These are phyloP conservation scores for Mesocricetus auratus DNA, from an alignment of 2,113 vertebrate species.

Conservation along the genomic window DNA sequence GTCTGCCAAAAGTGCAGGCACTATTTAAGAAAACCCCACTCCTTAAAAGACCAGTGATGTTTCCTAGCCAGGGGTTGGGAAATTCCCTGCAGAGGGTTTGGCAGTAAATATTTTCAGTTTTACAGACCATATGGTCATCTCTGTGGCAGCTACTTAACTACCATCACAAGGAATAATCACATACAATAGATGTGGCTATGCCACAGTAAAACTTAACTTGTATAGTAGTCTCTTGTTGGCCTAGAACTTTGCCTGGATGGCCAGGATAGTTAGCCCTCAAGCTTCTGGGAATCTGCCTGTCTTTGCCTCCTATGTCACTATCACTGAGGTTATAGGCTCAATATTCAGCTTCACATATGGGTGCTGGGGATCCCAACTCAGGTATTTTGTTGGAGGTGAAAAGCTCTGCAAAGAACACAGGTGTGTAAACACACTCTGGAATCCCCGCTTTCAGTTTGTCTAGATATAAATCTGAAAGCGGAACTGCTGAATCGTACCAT, in stretches of 20 bases:
- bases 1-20: background rate
- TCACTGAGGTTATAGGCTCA: background rate
- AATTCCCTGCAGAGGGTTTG: constrained; percentile 29
- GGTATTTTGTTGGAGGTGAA: too few species aligned
- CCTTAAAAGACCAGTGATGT: background rate
- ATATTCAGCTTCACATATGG: background rate
- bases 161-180: background rate
- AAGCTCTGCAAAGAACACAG: background rate
- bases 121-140: background rate
- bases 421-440: background rate
- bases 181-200: background rate
- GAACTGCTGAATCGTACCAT: background rate
- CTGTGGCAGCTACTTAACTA: background rate
- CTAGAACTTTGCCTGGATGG: background rate
- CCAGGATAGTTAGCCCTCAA: background rate
- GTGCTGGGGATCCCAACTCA: background rate
- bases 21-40: background rate
- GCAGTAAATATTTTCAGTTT: constrained; percentile 1
- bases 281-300: background rate
- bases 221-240: background rate
- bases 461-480: background rate
- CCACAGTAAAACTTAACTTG: constrained; percentile 35
- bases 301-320: background rate
- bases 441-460: background rate
- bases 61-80: constrained; percentile 24